Percentiles rank a stretch among this genome's conserved stretches.
Evolutionary conservation across 2,888 invertebrate genomes (phyloP).

Genomic region (Cheiracanthium punctorium): DNA sequence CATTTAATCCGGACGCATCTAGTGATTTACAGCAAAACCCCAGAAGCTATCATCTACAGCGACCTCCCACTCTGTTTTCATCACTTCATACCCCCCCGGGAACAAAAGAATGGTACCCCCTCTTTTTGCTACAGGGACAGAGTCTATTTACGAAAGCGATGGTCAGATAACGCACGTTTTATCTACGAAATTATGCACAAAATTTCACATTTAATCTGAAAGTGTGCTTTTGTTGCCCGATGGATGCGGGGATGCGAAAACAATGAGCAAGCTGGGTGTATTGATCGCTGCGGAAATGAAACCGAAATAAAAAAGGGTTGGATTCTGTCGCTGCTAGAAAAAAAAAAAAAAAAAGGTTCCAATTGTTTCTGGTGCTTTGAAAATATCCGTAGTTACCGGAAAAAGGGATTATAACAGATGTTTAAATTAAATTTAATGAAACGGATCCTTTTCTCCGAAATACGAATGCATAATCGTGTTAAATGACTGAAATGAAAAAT

Average conservation of each 20-base stretch:
- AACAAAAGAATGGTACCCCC: not conserved
- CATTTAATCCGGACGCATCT: not conserved
- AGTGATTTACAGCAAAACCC: not conserved
- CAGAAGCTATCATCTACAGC: not conserved
- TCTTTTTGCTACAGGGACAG: conserved; percentile 2
- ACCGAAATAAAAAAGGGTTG: too few species aligned
- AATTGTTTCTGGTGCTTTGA: too few species aligned
- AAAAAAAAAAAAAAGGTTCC: too few species aligned
- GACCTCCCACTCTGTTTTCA: not conserved
- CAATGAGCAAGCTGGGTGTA: not conserved
- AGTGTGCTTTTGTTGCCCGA: not conserved
- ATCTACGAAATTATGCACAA: conserved; percentile 5
- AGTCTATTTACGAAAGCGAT: conserved; percentile 30
- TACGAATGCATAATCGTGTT: too few species aligned
- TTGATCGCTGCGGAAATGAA: too few species aligned
- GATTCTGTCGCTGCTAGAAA: too few species aligned
- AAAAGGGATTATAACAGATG: too few species aligned
- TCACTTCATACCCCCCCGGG: not conserved
- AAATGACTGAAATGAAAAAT: too few species aligned
- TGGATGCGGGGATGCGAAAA: not conserved
- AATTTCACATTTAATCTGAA: not conserved
- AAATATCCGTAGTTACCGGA: too few species aligned
- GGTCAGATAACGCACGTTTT: conserved; percentile 21
- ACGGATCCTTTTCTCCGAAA: too few species aligned
- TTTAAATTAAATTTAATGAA: too few species aligned